Evolutionary conservation across 2,888 invertebrate species (phyloP).

Genomic region (Lepidochitona cinerea): DNA sequence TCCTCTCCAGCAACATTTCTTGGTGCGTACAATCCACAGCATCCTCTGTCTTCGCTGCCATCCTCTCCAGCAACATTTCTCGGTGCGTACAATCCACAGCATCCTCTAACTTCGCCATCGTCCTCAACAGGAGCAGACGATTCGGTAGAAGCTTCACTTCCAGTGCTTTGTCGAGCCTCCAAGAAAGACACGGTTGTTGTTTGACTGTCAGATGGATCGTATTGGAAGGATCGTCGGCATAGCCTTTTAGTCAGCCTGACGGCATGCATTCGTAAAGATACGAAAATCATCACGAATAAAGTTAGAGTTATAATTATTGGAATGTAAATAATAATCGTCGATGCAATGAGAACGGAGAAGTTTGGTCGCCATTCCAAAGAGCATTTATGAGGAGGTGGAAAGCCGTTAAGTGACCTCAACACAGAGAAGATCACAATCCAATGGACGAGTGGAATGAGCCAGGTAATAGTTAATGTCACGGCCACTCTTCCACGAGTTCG

Average conservation of each 20-base stretch:
- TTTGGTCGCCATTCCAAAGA: not conserved
- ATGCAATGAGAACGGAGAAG: not conserved
- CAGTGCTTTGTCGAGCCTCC: not conserved
- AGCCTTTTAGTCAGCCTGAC: not conserved
- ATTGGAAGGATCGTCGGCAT: constrained; percentile 2
- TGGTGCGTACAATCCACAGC: too few relatives aligned
- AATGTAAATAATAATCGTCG: not conserved
- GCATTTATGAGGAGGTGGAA: not conserved
- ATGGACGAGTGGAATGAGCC: not conserved
- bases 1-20: too few relatives aligned
- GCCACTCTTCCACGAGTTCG: constrained; percentile 79
- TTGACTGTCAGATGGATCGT: not conserved
- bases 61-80: too few relatives aligned
- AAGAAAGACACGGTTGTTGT: not conserved
- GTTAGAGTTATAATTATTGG: not conserved
- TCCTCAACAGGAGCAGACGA: not conserved
- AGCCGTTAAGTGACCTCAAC: not conserved
- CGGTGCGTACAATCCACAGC: not conserved
- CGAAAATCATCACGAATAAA: not conserved
- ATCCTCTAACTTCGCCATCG: not conserved
- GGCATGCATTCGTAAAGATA: not conserved
- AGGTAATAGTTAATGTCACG: not conserved
- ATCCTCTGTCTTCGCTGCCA: not conserved
- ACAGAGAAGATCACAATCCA: constrained; percentile 1
- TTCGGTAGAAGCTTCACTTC: not conserved